Base-by-base conservation (phyloP, 2,888 invertebrate species). In the Agrotis clavis region DNA sequence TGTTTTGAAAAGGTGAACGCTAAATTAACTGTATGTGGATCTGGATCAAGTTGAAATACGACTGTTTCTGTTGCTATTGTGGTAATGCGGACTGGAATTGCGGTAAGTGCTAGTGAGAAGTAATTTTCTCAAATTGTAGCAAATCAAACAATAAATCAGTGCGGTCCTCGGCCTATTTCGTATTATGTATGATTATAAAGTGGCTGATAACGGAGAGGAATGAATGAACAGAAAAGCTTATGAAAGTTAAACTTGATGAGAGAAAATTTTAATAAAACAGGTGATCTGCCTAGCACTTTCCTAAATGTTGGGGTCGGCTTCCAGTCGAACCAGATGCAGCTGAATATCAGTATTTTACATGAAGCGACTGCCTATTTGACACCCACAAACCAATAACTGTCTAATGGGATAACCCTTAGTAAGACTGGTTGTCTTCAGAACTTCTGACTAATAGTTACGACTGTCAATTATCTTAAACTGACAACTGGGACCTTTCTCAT, bases 1-100 rank as follows among this genome's bases (percentile, higher is more conserved):
- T 91, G 91, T 92, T 92, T 87, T 81, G 83, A 82, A 94, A 94
- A 94, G 94, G 94, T 94, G 93, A 94, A 84, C 85, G 83, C 89
- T 91, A 89, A 88, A 87, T 89, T 88, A 85, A 86, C 76, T 71
- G 68, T 73, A 71, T 64, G 67, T 81, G 74, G 70, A 85, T 79
- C 83, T 84, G 77, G 81, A 82, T 86, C 82, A 82, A 85, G 72
- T 82, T 80, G 81, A 81, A 84, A 75, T 79, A 85, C 76, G 74
- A 71, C 19, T 74, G 78, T 76, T 80, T 81, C 67, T 81, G 77
- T 61, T 73, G 68, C 74, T 77, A 68, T 74, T 74, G 81, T 71
- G 70, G 71, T 67, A 68, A 82, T 68, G 59, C 11, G 41, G 11
- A 59, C 73, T 82, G 63, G 64, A 78, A 78, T 77, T 65, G 47